Base-by-base conservation (phyloP, 1,140 invertebrate genomes). In the Aphelenchoides besseyi region DNA sequence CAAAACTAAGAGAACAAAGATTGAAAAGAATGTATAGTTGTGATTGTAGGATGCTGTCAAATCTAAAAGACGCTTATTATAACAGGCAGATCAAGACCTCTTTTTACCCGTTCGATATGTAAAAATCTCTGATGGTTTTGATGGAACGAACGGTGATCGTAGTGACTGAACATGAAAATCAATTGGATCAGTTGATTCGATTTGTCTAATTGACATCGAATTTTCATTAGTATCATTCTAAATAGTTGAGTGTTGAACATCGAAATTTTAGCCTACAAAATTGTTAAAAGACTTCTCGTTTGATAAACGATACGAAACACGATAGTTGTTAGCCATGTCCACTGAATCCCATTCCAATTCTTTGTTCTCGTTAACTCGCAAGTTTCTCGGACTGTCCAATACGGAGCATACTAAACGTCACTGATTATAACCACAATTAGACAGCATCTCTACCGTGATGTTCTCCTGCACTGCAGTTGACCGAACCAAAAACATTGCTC, bases 341-440 rank as follows among this genome's bases (percentile, higher is more conserved):
- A 80, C 78, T 63, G 48, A 37, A 18, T 74, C 69, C 78, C 78
- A 80, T n/a, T 78, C 52, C 32, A 41, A 23, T 54, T 68, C 36
- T 26, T 41, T 28, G 35, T 36, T 37, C n/a, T 30, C 53, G 12
- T 78, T 16, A 18, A 79, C 18, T 18, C 36, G 29, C 3, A 74
- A 30, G 29, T 79, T 69, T n/a, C 32, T 26, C 9, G 72, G 72
- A 8, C 28, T 0, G 3, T 32, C 35, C 28, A 74, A 37, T 32
- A 32, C 29, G n/a, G 72, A 67, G 28, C 72, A 74, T n/a, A 63
- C 72, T 74, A 70, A 62, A 72, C 16, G 26, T 57, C n/a, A n/a
- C n/a, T n/a, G n/a, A n/a, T n/a, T n/a, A n/a, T n/a, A n/a, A n/a
- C n/a, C n/a, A n/a, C 32, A 18, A 33, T 37, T 33, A 36, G 33